A percentile compares a stretch with the other conserved stretches of the same genome.
These are phyloP conservation scores for Eilema depressum DNA, from an alignment of 2,888 invertebrate genomes.

Conservation along the genomic window DNA sequence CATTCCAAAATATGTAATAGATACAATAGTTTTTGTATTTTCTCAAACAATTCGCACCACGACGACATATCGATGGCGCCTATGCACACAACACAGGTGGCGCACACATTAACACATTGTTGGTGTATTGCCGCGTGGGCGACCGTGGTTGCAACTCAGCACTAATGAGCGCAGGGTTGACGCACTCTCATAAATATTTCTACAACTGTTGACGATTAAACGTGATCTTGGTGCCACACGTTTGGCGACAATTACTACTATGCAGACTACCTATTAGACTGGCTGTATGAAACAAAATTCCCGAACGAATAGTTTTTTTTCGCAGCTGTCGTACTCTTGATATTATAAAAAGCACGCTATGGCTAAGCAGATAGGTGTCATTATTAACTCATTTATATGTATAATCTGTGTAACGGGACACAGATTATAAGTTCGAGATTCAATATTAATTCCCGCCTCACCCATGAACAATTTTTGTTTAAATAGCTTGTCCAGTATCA, in stretches of 20 bases:
- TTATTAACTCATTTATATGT: too few species aligned
- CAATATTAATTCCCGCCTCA: background rate
- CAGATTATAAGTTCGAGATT: background rate
- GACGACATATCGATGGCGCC: constrained; percentile 43
- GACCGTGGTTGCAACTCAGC: constrained; percentile 46
- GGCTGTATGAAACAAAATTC: background rate
- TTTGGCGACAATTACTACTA: background rate
- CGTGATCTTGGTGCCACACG: constrained; percentile 1
- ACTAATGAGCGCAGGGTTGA: constrained; percentile 50
- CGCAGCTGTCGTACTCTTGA: too few species aligned
- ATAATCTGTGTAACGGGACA: too few species aligned
- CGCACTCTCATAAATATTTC: constrained; percentile 20
- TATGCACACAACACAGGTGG: constrained; percentile 49
- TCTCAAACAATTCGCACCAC: constrained; percentile 37
- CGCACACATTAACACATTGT: constrained; percentile 50
- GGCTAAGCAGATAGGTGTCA: background rate
- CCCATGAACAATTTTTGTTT: background rate
- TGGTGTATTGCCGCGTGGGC: constrained; percentile 49
- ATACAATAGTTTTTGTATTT: too few species aligned
- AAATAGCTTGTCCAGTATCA: background rate
- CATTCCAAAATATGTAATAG: too few species aligned
- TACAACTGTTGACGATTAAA: background rate
- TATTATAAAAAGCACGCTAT: too few species aligned
- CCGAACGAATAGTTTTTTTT: too few species aligned
- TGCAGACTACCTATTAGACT: background rate